Percentiles rank a stretch among this genome's conserved stretches.
These are phyloP conservation scores for Drosophila cognata DNA, from an alignment of 2,888 invertebrate species.

Conservation along the genomic window DNA sequence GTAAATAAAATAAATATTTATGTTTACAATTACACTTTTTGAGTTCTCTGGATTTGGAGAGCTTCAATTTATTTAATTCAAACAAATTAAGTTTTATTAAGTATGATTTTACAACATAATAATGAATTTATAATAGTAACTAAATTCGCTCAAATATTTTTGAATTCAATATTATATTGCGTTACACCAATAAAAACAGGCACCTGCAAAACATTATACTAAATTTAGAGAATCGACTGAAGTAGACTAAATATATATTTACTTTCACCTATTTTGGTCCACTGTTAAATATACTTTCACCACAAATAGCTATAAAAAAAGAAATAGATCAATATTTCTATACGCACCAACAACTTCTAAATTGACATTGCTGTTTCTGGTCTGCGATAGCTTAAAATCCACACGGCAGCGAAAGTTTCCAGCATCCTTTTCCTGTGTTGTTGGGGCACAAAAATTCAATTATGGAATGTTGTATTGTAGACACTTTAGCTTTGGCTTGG, in stretches of 20 bases:
- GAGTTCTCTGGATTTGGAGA: not conserved
- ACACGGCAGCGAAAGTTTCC: slow-evolving; percentile 91
- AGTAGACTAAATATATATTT: not conserved
- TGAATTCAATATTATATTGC: not conserved
- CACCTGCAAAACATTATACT: not conserved
- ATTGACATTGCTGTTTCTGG: slow-evolving; percentile 91
- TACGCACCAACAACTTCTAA: slow-evolving; percentile 92
- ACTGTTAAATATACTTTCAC: not conserved
- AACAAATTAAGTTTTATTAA: not conserved
- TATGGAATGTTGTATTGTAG: slow-evolving; percentile 57
- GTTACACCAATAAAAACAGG: not conserved
- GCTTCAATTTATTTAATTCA: not conserved
- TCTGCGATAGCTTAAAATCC: slow-evolving; percentile 91
- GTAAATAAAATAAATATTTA: not conserved
- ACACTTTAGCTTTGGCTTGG: slow-evolving; percentile 31
- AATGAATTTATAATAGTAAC: not conserved
- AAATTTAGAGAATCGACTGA: not conserved
- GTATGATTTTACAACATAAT: no score
- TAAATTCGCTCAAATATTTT: not conserved
- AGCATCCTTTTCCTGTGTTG: slow-evolving; percentile 88
- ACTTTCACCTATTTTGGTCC: not conserved
- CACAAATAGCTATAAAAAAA: not conserved
- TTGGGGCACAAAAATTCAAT: slow-evolving; percentile 55
- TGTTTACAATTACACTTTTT: not conserved
- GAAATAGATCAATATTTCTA: slow-evolving; percentile 5